These are phyloP conservation scores for Gymnobelideus leadbeateri DNA, from an alignment of 2,113 vertebrate species.

Conservation along the genomic window DNA sequence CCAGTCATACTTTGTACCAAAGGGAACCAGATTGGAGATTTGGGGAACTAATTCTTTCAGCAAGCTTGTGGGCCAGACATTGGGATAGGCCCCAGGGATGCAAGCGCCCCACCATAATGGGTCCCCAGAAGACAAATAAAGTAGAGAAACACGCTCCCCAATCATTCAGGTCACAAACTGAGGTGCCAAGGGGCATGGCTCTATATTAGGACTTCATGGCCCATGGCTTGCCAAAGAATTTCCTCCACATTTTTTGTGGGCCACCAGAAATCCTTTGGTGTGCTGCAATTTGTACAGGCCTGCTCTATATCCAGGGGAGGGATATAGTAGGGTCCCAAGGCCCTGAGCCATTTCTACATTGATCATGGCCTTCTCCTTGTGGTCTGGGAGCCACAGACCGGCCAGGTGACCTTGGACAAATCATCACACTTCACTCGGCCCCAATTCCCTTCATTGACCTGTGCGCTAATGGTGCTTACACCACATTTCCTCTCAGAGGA, in stretches of 20 bases:
- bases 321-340: conserved; percentile 6
- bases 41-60: background rate
- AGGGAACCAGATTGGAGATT: conserved; percentile 46
- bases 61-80: background rate
- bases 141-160: background rate
- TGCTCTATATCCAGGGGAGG: background rate
- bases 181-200: background rate
- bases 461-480: background rate
- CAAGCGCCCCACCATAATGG: background rate
- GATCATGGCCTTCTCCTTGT: conserved; percentile 14
- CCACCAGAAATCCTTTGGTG: background rate
- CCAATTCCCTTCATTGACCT: background rate
- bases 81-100: background rate
- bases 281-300: too few species aligned
- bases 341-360: background rate
- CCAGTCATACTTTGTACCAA: conserved; percentile 41
- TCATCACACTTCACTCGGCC: background rate
- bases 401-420: background rate
- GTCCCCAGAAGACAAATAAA: background rate
- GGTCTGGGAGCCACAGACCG: background rate
- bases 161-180: background rate
- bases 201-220: too few species aligned
- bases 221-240: too few species aligned
- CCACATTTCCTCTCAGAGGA: background rate
- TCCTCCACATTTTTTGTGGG: too few species aligned